Evolutionary conservation across 2,888 invertebrate species (phyloP), one percentile per base, ranked within the genome.

Genomic region (Carabus problematicus): DNA sequence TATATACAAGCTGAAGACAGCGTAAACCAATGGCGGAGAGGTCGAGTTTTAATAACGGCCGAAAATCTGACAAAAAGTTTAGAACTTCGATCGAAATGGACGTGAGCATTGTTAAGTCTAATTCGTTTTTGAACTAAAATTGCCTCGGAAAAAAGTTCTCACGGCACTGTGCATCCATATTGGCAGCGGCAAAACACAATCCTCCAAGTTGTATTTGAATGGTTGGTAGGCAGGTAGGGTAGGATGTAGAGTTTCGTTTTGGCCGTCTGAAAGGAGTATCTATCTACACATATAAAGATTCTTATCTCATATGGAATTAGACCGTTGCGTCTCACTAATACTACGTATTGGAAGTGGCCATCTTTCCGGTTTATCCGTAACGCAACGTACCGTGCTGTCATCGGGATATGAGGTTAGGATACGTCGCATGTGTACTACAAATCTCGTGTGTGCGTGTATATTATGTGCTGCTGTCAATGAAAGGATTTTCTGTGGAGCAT

Each of bases 221-320:
- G 19, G 16, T 52, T 4, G n/a, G 14, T 12, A 45, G 11, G 45
- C 7, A 45, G 11, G 7, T 11, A 16, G 18, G 49, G 19, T 7
- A 19, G 52, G 52, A 52, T 52, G 64, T 43, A 64, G 40, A 64
- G 47, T 64, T 64, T 55, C 47, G 64, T 64, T 55, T 64, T 45
- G 56, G 55, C 16, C 19, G 58, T 9, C 18, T 66, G 66, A 66
- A 66, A 58, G 40, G 58, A 58, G 58, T 64, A 18, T 39, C 29
- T 39, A 11, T 56, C 14, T 18, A 1, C 8, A 16, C 12, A 16
- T 74, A 73, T 74, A 74, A 71, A 73, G 76, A 73, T 74, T 75
- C 74, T 75, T 76, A 77, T 77, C 75, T 76, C 76, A 77, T 77
- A 76, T 77, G 74, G 76, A 76, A 76, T 77, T 77, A 77, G 75